Evolutionary conservation across 1,140 invertebrate species (phyloP).

Genomic region (Penaeus vannamei): DNA sequence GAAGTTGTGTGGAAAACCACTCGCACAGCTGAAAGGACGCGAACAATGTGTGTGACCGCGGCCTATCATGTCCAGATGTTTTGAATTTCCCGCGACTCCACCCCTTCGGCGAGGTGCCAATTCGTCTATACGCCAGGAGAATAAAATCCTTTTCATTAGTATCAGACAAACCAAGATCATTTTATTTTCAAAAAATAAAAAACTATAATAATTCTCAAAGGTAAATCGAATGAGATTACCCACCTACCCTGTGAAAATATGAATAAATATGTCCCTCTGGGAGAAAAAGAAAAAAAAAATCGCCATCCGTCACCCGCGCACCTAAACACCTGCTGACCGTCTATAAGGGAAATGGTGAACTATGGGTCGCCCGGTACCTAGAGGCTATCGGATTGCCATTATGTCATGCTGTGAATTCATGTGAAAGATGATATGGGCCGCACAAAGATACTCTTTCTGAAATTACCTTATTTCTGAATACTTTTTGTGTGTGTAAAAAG

Average conservation of each 20-base stretch:
- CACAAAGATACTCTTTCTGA: conserved; percentile 24
- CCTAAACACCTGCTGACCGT: background rate
- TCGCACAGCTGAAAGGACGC: conserved; percentile 1
- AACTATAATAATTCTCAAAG: no score
- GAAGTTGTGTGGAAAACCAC: conserved; percentile 30
- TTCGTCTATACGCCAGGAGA: no score
- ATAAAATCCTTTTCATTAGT: no score
- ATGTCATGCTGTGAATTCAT: conserved; percentile 47
- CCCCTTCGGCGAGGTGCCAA: background rate
- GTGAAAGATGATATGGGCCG: conserved; percentile 53
- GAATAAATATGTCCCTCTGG: no score
- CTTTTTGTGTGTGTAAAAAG: background rate
- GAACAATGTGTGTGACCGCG: conserved; percentile 60
- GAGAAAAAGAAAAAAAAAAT: background rate
- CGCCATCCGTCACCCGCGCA: background rate
- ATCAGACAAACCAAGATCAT: no score
- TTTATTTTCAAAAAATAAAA: no score
- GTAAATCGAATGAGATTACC: no score
- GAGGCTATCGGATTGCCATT: conserved; percentile 53
- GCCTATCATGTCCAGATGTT: conserved; percentile 55
- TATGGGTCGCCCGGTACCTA: background rate
- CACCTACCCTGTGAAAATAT: no score
- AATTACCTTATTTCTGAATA: conserved; percentile 35
- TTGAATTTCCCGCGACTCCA: conserved; percentile 53
- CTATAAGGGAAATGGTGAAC: background rate